These are phyloP conservation scores for Parus major DNA, from an alignment of 2,113 vertebrate genomes.

Conservation along the genomic window DNA sequence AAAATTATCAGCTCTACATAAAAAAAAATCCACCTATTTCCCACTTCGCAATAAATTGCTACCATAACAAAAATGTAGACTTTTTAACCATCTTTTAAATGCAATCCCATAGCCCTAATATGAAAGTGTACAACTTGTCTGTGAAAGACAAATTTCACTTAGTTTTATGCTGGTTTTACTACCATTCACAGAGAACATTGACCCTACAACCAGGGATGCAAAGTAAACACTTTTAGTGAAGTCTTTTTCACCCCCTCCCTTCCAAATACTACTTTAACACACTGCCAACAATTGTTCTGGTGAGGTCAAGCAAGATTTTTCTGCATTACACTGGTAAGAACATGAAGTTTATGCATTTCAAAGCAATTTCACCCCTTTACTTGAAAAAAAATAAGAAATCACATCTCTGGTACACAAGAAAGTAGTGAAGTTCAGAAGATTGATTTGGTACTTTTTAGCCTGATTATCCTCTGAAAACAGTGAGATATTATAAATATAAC, in stretches of 20 bases:
- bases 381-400: not conserved
- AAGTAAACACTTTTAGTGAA: not conserved
- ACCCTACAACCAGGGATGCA: not conserved
- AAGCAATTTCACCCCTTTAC: not conserved
- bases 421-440: slow-evolving; percentile 63
- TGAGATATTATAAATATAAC: slow-evolving; percentile 74
- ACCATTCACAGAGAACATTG: not conserved
- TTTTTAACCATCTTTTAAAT: not conserved
- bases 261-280: not conserved
- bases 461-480: slow-evolving; percentile 67
- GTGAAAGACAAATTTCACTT: not conserved
- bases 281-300: not conserved
- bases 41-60: not conserved
- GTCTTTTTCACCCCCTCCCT: rapidly evolving
- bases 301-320: not conserved
- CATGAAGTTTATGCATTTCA: not conserved
- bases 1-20: not conserved
- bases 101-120: not conserved
- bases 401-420: not conserved
- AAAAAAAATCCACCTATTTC: not conserved
- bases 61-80: not conserved
- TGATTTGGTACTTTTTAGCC: slow-evolving; percentile 60
- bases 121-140: not conserved
- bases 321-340: not conserved
- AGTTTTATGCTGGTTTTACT: not conserved